Conservation (phyloP, 2,113 vertebrate genomes). For the Hipposideros armiger region DNA sequence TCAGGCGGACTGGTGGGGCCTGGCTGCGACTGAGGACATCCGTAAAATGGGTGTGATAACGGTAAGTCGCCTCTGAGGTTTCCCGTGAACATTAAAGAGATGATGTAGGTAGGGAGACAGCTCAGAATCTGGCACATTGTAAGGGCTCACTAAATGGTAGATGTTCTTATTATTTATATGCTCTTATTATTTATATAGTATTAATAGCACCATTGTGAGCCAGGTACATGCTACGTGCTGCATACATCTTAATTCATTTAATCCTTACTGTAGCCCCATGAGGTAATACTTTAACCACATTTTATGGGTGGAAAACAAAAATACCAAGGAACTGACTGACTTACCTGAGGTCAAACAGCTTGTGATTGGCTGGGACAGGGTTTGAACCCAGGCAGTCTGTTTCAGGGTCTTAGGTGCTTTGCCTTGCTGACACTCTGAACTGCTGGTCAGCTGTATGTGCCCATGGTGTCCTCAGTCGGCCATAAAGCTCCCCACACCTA, state of each 20-base stretch:
- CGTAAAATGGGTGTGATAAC: background rate
- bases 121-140: background rate
- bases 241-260: background rate
- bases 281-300: background rate
- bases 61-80: background rate
- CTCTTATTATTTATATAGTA: too few relatives aligned
- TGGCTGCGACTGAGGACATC: background rate
- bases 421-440: background rate
- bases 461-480: background rate
- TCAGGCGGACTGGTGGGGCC: background rate
- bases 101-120: background rate
- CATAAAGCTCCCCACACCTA: background rate
- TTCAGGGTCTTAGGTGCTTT: background rate
- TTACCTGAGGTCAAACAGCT: background rate
- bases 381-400: background rate
- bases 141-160: background rate
- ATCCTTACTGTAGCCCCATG: background rate
- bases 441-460: background rate
- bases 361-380: background rate
- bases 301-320: background rate
- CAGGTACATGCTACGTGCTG: background rate
- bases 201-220: background rate
- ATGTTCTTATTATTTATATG: background rate
- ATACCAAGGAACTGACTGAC: background rate
- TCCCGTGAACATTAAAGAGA: background rate